Conservation (phyloP, 2,888 invertebrate genomes). For the Arctia plantaginis region DNA sequence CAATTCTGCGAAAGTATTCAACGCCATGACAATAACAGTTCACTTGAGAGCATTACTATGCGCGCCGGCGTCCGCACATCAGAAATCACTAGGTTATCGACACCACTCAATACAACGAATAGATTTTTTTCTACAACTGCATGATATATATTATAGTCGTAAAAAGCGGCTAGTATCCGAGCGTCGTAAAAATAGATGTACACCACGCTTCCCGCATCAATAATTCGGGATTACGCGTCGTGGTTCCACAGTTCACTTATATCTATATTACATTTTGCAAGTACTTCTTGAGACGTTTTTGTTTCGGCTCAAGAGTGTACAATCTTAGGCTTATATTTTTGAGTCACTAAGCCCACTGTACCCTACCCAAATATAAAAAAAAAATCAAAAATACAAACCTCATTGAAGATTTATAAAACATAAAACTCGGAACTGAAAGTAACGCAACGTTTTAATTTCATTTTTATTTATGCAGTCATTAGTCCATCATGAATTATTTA, state of each 20-base stretch:
- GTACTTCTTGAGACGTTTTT: background rate
- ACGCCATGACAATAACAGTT: constrained; percentile 57
- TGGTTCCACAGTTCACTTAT: constrained; percentile 47
- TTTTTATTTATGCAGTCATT: background rate
- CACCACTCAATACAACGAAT: constrained; percentile 72
- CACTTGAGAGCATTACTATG: constrained; percentile 62
- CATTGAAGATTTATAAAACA: background rate
- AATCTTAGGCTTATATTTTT: background rate
- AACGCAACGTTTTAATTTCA: background rate
- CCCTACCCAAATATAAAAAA: background rate
- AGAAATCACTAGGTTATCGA: constrained; percentile 75
- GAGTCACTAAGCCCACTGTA: background rate
- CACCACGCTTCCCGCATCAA: constrained; percentile 76
- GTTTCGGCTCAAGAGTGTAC: background rate
- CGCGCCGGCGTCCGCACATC: constrained; percentile 65
- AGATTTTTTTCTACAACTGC: constrained; percentile 75
- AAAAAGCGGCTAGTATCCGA: constrained; percentile 76
- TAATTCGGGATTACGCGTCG: constrained; percentile 79
- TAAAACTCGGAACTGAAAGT: no score
- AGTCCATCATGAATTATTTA: no score
- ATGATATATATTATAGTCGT: constrained; percentile 78
- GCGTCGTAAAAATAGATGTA: constrained; percentile 82
- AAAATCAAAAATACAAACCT: background rate
- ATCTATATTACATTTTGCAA: constrained; percentile 32
- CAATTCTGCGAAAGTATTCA: constrained; percentile 58